phyloP scores from a whole-genome alignment of 1,140 invertebrate species.

The Cotesia vestalis region DNA sequence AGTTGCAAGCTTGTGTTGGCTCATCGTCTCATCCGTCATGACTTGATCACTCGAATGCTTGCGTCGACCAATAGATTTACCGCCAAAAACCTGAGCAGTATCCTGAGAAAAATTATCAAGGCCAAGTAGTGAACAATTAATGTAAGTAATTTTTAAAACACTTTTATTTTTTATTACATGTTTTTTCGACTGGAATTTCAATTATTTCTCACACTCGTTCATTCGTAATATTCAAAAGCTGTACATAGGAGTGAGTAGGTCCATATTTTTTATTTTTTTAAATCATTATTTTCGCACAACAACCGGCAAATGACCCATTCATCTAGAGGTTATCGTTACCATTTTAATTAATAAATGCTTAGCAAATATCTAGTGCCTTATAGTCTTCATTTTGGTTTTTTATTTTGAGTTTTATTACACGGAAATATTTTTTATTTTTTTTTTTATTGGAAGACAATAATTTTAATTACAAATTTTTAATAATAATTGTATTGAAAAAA shows the following conservation, averaged over 20 bases:
- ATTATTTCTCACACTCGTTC: background rate
- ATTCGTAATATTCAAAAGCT: too few species aligned
- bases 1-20: slow-evolving; percentile 37
- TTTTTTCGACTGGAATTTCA: background rate
- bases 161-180: background rate
- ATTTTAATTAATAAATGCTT: slow-evolving; percentile 37
- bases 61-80: slow-evolving; percentile 39
- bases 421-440: background rate
- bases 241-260: background rate
- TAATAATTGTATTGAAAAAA: too few species aligned
- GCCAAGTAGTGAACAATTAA: slow-evolving; percentile 12
- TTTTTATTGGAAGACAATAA: slow-evolving; percentile 22
- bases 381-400: slow-evolving; percentile 15
- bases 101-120: slow-evolving; percentile 27
- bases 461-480: background rate
- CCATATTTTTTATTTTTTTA: background rate
- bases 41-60: slow-evolving; percentile 40
- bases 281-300: background rate
- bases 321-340: too few species aligned
- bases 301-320: too few species aligned
- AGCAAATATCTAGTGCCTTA: slow-evolving; percentile 36
- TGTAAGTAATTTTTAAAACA: background rate
- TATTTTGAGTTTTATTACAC: background rate
- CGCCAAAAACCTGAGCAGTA: slow-evolving; percentile 34
- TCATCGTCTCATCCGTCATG: slow-evolving; percentile 48